These are phyloP conservation scores for Crotalus tigris DNA, from an alignment of 2,113 vertebrate genomes.

Conservation along the genomic window DNA sequence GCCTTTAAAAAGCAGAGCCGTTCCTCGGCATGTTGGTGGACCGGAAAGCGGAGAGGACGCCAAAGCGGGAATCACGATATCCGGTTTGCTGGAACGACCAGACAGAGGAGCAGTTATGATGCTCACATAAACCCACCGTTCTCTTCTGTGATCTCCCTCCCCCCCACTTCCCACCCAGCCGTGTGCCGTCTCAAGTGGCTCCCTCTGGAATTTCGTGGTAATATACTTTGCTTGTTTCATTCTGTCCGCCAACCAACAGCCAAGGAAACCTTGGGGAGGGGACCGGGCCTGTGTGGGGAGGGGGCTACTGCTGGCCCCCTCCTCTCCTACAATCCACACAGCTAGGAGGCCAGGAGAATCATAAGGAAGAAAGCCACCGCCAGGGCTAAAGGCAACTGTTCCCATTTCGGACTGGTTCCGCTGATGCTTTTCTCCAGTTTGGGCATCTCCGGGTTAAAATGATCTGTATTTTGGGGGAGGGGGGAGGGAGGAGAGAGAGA, in stretches of 20 bases:
- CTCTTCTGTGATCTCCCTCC: background rate
- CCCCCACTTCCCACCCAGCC: background rate
- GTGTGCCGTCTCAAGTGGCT: background rate
- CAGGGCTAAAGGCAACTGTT: conserved; percentile 88
- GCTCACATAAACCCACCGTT: background rate
- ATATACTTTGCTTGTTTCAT: background rate
- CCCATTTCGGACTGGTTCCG: conserved; percentile 89
- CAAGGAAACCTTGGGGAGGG: background rate
- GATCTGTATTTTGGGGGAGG: conserved; percentile 69
- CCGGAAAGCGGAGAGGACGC: background rate
- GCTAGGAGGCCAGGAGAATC: conserved; percentile 86
- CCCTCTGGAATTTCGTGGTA: background rate
- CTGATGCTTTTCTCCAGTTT: conserved; percentile 97
- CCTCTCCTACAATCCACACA: conserved; percentile 17
- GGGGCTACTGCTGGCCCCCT: conserved; percentile 18
- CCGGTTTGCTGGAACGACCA: background rate
- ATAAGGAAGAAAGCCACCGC: conserved; percentile 82
- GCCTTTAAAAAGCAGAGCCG: background rate
- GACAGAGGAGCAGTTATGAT: background rate
- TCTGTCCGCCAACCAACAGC: background rate
- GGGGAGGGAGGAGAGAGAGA: conserved; percentile 30
- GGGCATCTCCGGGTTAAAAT: conserved; percentile 86
- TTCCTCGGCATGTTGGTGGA: background rate
- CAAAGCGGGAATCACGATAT: background rate
- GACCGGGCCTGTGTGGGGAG: conserved; percentile 9